phyloP scores from a whole-genome alignment of 2,113 vertebrate genomes.

The Gavialis gangeticus region DNA sequence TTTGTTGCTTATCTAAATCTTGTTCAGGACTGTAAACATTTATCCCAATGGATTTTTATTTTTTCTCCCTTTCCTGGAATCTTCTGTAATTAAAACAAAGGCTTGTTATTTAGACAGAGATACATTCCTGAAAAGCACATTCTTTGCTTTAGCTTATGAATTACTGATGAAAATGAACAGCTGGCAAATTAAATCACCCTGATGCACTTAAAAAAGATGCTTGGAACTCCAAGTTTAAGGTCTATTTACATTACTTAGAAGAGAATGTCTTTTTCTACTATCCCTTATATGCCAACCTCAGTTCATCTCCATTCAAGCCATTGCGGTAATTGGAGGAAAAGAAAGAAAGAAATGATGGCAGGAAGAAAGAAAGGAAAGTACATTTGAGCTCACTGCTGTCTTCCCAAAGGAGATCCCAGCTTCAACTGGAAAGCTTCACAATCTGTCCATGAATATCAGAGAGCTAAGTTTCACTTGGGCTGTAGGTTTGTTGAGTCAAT shows the following conservation, averaged over 20 bases:
- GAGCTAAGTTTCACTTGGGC: slow-evolving; percentile 5
- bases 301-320: background rate
- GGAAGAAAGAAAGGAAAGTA: background rate
- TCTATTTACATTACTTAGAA: slow-evolving; percentile 2
- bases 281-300: background rate
- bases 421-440: slow-evolving; percentile 67
- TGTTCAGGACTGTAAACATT: background rate
- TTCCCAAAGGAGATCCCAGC: slow-evolving; percentile 34
- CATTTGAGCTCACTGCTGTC: slow-evolving; percentile 18
- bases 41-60: slow-evolving; percentile 3
- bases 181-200: slow-evolving; percentile 50
- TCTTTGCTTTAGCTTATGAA: slow-evolving; percentile 42
- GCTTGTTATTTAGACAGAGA: slow-evolving; percentile 39
- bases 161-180: slow-evolving; percentile 58
- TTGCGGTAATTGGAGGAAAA: background rate
- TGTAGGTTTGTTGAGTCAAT: slow-evolving; percentile 25
- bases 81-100: slow-evolving; percentile 26
- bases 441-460: slow-evolving; percentile 22
- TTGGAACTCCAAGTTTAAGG: slow-evolving; percentile 11
- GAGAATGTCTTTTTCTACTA: background rate
- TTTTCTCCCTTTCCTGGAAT: background rate
- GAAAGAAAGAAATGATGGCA: background rate
- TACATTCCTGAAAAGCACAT: slow-evolving; percentile 40
- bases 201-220: background rate
- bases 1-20: background rate